These are phyloP conservation scores for Diabrotica undecimpunctata DNA, from an alignment of 1,140 invertebrate genomes.

Conservation along the genomic window DNA sequence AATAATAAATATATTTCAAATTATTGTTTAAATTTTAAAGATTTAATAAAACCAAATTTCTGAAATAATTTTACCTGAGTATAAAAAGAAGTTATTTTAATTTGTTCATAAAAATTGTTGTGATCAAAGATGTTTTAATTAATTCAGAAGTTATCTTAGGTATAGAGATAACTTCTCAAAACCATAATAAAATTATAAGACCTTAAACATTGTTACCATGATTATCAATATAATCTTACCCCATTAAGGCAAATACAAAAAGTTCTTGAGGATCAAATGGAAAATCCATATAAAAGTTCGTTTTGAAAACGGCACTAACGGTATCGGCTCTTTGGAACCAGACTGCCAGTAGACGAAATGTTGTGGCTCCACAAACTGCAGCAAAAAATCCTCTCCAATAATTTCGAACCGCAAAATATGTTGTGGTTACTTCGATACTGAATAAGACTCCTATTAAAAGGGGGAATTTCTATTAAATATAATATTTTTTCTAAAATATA, in stretches of 20 bases:
- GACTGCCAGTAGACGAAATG: constrained; percentile 88
- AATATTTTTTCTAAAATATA: too few species aligned
- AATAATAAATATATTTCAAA: too few species aligned
- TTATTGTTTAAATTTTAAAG: too few species aligned
- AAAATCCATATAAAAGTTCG: constrained; percentile 90
- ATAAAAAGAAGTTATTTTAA: too few species aligned
- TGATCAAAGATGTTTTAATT: too few species aligned
- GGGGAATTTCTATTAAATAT: not conserved
- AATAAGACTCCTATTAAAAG: constrained; percentile 73
- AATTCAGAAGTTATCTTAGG: too few species aligned
- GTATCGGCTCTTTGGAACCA: constrained; percentile 94
- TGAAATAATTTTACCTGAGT: too few species aligned
- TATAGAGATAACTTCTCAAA: too few species aligned
- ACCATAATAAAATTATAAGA: too few species aligned
- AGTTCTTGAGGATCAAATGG: constrained; percentile 97
- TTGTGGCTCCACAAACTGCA: constrained; percentile 92
- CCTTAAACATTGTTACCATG: too few species aligned
- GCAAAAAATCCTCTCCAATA: constrained; percentile 99
- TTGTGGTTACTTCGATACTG: constrained; percentile 98
- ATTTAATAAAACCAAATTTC: too few species aligned
- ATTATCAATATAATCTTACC: constrained; percentile 57
- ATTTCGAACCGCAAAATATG: constrained; percentile 96
- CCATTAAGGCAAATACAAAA: constrained; percentile 88
- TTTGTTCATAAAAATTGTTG: too few species aligned
- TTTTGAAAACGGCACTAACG: constrained; percentile 91